These are phyloP conservation scores for Melanostigma gelatinosum DNA, from an alignment of 2,113 vertebrate species.

Conservation along the genomic window DNA sequence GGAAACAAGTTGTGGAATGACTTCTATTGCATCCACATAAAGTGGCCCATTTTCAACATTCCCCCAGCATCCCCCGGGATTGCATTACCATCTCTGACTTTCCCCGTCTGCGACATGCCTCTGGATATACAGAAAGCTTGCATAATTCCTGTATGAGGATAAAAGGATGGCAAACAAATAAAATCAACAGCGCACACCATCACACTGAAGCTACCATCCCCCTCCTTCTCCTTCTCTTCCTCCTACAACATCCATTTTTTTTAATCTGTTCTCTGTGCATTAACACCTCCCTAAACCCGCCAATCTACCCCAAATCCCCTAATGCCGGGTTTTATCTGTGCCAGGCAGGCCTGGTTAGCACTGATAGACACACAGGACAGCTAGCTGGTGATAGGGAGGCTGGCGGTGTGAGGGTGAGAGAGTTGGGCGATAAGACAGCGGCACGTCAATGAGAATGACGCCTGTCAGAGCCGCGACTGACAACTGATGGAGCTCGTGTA, in stretches of 20 bases:
- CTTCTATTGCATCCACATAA: neutral
- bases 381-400: conserved; percentile 52
- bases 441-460: conserved; percentile 58
- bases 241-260: conserved; percentile 32
- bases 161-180: conserved; percentile 18
- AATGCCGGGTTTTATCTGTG: conserved; percentile 65
- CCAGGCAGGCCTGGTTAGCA: conserved; percentile 69
- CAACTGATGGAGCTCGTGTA: conserved; percentile 49
- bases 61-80: conserved; percentile 1
- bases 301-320: conserved; percentile 51
- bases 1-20: conserved; percentile 13
- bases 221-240: conserved; percentile 26
- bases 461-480: conserved; percentile 56
- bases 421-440: conserved; percentile 60
- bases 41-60: conserved; percentile 26
- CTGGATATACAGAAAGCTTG: conserved; percentile 22
- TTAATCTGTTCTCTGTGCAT: conserved; percentile 38
- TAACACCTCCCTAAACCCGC: conserved; percentile 45
- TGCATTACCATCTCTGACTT: conserved; percentile 1
- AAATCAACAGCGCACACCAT: conserved; percentile 14
- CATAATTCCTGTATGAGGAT: conserved; percentile 18
- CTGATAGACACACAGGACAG: conserved; percentile 68
- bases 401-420: conserved; percentile 40
- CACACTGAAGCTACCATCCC: neutral
- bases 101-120: neutral